These are phyloP conservation scores for Oxyscelio sp. DNA, from an alignment of 2,888 invertebrate species.

Conservation along the genomic window DNA sequence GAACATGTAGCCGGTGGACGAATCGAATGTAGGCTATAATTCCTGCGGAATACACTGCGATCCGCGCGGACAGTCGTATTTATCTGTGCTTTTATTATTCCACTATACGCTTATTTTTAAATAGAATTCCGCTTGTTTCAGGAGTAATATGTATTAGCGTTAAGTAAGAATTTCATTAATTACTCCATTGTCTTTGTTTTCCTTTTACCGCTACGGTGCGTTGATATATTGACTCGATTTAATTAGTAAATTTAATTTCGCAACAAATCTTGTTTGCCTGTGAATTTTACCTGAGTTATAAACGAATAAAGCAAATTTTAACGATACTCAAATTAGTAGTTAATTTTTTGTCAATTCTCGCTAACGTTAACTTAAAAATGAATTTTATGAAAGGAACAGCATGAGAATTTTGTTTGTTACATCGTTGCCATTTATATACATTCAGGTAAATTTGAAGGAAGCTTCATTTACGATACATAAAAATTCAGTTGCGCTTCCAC, in stretches of 20 bases:
- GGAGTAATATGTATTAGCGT: constrained; percentile 27
- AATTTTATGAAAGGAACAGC: not conserved
- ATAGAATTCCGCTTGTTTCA: constrained; percentile 26
- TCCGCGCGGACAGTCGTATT: constrained; percentile 66
- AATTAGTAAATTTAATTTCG: constrained; percentile 36
- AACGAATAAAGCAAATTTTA: no score
- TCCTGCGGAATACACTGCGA: constrained; percentile 61
- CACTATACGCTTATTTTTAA: constrained; percentile 15
- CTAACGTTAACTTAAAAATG: constrained; percentile 6
- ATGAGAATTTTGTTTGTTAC: constrained; percentile 1
- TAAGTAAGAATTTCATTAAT: constrained; percentile 41
- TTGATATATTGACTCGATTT: constrained; percentile 13
- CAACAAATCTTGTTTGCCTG: constrained; percentile 4
- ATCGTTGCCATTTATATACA: constrained; percentile 8
- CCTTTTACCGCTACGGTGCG: constrained; percentile 1
- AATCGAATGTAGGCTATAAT: constrained; percentile 78
- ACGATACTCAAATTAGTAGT: no score
- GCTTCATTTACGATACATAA: constrained; percentile 39
- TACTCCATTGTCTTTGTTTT: constrained; percentile 34
- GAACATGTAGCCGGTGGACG: constrained; percentile 77
- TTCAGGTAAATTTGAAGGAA: constrained; percentile 28
- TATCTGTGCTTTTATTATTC: constrained; percentile 72
- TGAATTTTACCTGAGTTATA: no score
- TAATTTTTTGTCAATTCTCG: no score
- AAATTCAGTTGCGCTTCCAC: constrained; percentile 20